phyloP scores from a whole-genome alignment of 2,113 vertebrate species.

The Hyla sarda region DNA sequence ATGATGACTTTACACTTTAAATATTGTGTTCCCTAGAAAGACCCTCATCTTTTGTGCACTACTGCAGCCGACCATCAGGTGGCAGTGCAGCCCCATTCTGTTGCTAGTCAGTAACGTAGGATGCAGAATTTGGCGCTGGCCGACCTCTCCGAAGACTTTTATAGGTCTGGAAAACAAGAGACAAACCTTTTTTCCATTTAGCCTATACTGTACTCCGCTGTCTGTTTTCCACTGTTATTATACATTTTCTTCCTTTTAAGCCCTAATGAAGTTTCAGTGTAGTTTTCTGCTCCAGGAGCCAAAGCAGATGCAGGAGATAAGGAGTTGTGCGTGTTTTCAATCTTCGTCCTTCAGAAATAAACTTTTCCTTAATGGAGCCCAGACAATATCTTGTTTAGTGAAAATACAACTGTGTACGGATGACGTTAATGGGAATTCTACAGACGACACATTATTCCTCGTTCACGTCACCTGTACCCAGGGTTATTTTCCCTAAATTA shows the following conservation, averaged over 20 bases:
- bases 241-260: slow-evolving; percentile 11
- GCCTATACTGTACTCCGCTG: background rate
- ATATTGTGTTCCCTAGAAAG: too few species aligned
- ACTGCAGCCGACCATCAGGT: background rate
- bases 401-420: too few species aligned
- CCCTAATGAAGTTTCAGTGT: too few species aligned
- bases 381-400: too few species aligned
- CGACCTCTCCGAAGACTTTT: background rate
- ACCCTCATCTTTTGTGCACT: background rate
- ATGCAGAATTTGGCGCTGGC: background rate
- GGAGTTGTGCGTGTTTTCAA: background rate
- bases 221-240: slow-evolving; percentile 11
- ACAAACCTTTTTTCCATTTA: background rate
- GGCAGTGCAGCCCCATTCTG: background rate
- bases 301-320: slow-evolving; percentile 24
- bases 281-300: too few species aligned
- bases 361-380: background rate
- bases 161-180: slow-evolving; percentile 34
- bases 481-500: too few species aligned
- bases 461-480: too few species aligned
- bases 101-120: background rate
- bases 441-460: too few species aligned
- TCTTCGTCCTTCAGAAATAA: background rate
- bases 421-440: too few species aligned
- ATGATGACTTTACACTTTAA: too few species aligned